Base-by-base conservation (phyloP, 2,113 vertebrate genomes). In the Chloropsis hardwickii region DNA sequence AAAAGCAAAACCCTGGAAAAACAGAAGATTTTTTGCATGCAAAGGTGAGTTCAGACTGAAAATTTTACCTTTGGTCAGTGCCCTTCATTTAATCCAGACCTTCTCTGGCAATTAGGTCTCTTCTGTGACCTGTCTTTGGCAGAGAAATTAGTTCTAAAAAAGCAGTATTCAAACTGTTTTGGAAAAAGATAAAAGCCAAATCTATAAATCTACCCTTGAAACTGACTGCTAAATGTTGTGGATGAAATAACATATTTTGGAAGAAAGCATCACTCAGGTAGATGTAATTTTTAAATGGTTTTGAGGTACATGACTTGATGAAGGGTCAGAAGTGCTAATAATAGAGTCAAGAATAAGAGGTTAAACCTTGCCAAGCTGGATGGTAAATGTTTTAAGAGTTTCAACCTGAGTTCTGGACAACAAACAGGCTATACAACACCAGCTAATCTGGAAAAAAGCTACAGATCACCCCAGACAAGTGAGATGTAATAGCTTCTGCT, bases 171-270 rank as follows among this genome's bases (percentile, higher is more conserved):
- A 67, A 60, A 72, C 3, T 44, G n/a, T 6, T 19, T 78, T 88
- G 44, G 37, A 22, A 61, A 82, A 72, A 92, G 15, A 7, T 56
- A 12, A 72, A 77, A 79, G 31, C 2, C 53, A 90, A 79, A 42
- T 64, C 25, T 58, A 29, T 67, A 78, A 66, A 50, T 39, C 33
- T 85, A 4, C 45, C 12, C 19, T 51, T 51, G 45, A 92, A 90
- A 76, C 6, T 67, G 39, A 62, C 54, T 61, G 25, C 7, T 66
- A 54, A 78, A 53, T 0, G 0, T 20, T 61, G 18, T 7, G 9
- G 23, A 33, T 85, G 5, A 79, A 90, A 74, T 42, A 57, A 35
- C 22, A 27, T 73, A 27, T 24, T 85, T 31, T 53, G 27, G 61
- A 78, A 62, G 25, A 76, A 67, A 50, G 4, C 2, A 45, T 7